Evolutionary conservation across 2,888 invertebrate genomes (phyloP).

Genomic region (Nemurella pictetii): DNA sequence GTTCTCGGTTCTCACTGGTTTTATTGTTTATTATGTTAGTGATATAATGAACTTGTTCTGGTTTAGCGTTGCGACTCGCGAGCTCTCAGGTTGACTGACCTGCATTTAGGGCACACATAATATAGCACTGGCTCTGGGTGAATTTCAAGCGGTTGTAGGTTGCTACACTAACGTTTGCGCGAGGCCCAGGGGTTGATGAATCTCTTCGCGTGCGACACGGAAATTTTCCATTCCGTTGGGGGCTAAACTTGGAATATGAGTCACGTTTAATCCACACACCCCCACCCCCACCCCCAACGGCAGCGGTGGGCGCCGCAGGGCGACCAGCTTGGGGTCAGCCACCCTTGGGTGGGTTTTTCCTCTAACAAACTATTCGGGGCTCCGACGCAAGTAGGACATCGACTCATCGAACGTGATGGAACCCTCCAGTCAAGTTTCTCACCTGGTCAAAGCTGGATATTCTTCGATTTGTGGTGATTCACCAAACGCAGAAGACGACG

Average conservation of each 20-base stretch:
- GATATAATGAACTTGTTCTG: conserved; percentile 32
- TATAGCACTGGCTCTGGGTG: background rate
- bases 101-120: conserved; percentile 32
- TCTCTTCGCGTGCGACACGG: conserved; percentile 15
- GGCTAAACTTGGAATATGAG: background rate
- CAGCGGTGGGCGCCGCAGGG: background rate
- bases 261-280: background rate
- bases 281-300: background rate
- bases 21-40: background rate
- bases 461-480: background rate
- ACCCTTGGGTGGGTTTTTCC: background rate
- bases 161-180: background rate
- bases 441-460: background rate
- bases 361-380: background rate
- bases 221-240: background rate
- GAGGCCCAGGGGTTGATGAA: background rate
- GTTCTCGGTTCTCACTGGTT: conserved; percentile 16
- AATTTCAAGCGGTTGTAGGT: background rate
- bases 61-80: background rate
- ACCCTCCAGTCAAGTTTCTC: background rate
- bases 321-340: background rate
- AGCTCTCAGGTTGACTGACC: conserved; percentile 30
- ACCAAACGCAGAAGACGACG: background rate
- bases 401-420: background rate
- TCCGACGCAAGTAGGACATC: background rate